Conservation (phyloP, 2,113 vertebrate genomes). For the Gallinago jamesoni region DNA sequence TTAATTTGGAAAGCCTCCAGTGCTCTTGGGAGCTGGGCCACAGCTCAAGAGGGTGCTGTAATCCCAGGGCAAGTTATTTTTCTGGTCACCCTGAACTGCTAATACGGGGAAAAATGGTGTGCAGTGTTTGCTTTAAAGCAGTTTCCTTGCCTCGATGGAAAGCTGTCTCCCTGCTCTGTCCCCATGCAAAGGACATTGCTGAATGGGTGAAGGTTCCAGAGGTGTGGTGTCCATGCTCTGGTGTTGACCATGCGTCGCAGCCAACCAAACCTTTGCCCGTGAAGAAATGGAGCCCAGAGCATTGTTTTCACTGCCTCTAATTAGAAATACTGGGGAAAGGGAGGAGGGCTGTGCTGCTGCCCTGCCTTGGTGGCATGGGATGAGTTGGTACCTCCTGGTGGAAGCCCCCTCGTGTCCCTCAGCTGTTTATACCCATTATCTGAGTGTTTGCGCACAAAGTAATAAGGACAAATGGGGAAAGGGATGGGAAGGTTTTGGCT, state of each 20-base stretch:
- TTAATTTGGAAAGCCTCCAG: background rate
- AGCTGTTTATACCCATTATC: background rate
- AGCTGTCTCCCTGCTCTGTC: background rate
- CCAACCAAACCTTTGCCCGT: fast-evolving
- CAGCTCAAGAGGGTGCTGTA: background rate
- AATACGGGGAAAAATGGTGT: background rate
- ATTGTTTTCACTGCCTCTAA: background rate
- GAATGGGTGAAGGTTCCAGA: fast-evolving
- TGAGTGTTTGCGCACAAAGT: background rate
- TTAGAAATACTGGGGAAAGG: background rate
- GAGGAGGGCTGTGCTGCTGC: background rate
- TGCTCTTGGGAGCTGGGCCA: background rate
- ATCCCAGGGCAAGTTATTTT: background rate
- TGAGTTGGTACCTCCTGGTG: background rate
- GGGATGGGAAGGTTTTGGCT: background rate
- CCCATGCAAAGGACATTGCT: fast-evolving
- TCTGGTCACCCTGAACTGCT: background rate
- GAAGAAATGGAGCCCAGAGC: background rate
- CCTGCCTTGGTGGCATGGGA: background rate
- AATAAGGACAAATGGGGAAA: background rate
- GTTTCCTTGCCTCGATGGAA: background rate
- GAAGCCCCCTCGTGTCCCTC: background rate
- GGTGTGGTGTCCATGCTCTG: fast-evolving
- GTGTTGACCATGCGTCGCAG: background rate
- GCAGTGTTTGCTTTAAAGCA: background rate